Base-by-base conservation (phyloP, 2,888 invertebrate species). In the Carterocephalus palaemon region DNA sequence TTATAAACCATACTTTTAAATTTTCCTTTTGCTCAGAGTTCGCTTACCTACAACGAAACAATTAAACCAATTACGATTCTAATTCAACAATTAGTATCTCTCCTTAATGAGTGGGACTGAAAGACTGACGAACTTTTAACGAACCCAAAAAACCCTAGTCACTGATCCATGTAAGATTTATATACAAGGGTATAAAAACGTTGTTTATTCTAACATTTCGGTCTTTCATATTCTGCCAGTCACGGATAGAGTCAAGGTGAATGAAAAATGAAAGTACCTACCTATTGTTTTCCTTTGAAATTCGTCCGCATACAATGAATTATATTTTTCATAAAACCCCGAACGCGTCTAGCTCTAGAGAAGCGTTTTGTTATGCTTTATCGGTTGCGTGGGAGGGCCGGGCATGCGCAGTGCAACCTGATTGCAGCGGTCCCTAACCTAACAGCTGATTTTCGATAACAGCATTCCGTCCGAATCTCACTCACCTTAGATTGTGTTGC, bases 401-500 rank as follows among this genome's bases (percentile, higher is more conserved):
- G 55, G 64, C 81, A 81, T 82, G 82, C 82, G 83, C 80, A 72
- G 40, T 75, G 70, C 64, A 62, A 41, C 51, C 22, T 9, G 33
- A 33, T 33, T 36, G 34, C 34, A 16, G 17, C 20, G 41, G 19
- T 33, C 33, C 42, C 34, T 34, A 34, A 38, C 29, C 51, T 39
- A 66, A 60, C 70, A 68, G 67, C 67, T 68, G 70, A 67, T 61
- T 34, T 20, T 39, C 40, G 52, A 50, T 50, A 52, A 53, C 19
- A 34, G 12, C 39, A 39, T 39, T 66, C n/a, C 29, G 32, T 32
- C 34, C 22, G 13, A 34, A 22, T 8, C 28, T 20, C 12, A 26
- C 42, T 53, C 61, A 85, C 85, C 85, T 85, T 85, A 36, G 72
- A 67, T 51, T 72, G 75, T 28, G 70, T 53, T 6, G 82, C 63